These are phyloP conservation scores for Oscheius sp. DNA, from an alignment of 2,888 invertebrate genomes.

Conservation along the genomic window DNA sequence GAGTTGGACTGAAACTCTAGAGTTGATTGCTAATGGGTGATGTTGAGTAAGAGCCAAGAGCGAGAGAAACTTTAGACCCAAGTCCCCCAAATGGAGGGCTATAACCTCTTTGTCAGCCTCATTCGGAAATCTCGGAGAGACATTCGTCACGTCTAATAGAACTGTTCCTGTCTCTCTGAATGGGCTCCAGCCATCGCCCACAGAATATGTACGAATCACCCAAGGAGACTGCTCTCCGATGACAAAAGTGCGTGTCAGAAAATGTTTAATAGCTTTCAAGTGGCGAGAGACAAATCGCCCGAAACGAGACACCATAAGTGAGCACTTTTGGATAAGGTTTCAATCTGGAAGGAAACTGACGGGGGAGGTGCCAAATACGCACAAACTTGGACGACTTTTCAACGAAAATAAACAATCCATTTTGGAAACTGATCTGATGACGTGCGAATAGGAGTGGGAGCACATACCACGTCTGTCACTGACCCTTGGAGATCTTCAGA, in stretches of 20 bases:
- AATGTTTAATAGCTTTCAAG: background rate
- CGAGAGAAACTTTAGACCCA: slow-evolving; percentile 15
- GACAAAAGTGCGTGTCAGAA: slow-evolving; percentile 21
- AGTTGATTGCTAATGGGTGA: slow-evolving; percentile 11
- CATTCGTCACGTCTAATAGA: no score
- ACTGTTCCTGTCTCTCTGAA: background rate
- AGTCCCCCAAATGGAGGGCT: background rate
- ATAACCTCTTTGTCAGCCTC: background rate
- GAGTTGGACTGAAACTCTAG: slow-evolving; percentile 3
- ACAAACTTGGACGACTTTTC: no score
- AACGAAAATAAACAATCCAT: no score
- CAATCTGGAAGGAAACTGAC: no score
- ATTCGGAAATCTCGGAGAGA: no score
- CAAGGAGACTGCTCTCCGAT: slow-evolving; percentile 11
- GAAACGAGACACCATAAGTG: slow-evolving; percentile 34
- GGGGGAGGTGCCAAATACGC: no score
- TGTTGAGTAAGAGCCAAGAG: slow-evolving; percentile 3
- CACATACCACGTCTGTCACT: no score
- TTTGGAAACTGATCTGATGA: no score
- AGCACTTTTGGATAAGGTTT: background rate
- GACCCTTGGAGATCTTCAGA: no score
- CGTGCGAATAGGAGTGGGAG: no score
- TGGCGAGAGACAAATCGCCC: slow-evolving; percentile 7
- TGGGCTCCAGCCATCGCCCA: background rate
- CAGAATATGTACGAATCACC: background rate